Evolutionary conservation across 2,797 vertebrate genomes (phyloP), one percentile per base, ranked within the genome.

Genomic region (Ciconia nigra): DNA sequence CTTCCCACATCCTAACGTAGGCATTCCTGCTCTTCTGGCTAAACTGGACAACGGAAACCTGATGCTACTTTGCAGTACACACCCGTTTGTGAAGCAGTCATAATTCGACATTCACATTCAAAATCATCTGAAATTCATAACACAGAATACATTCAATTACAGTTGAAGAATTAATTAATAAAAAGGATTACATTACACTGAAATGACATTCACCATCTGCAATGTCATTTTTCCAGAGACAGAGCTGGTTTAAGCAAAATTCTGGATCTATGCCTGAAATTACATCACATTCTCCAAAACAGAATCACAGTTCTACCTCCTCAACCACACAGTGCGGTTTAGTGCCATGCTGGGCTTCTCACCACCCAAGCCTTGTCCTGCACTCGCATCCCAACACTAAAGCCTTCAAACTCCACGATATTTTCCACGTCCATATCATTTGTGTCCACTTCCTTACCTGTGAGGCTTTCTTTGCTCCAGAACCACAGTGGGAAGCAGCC

Each of bases 121-220:
- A 49, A 83, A 77, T 63, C 52, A 92, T 71, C 59, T 58, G 55
- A 87, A 84, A 80, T 84, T 76, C 86, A 2, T 70, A 92, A 77
- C 35, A 66, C 31, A 49, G 63, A 42, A 74, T 85, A 73, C 52
- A 58, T 77, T 73, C 15, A 89, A 80, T 95, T 96, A 77, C 67
- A 85, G 71, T 20, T 83, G 89, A 96, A 94, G 78, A 93, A 94
- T 87, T 83, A 87, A 91, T 81, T 89, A 95, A 96, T 89, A 87
- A 91, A 81, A 78, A 88, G 41, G 19, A 83, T 70, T 78, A 41
- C 65, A 78, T 70, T 92, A 78, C 54, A 69, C 62, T 83, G 70
- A 88, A 91, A 86, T 62, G 82, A 94, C 87, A 86, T 74, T 96
- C 84, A 73, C 87, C 89, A 96, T 90, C 90, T 93, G 90, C 83